Base-by-base conservation (phyloP, 2,797 vertebrate species). In the Gymnodraco acuticeps region DNA sequence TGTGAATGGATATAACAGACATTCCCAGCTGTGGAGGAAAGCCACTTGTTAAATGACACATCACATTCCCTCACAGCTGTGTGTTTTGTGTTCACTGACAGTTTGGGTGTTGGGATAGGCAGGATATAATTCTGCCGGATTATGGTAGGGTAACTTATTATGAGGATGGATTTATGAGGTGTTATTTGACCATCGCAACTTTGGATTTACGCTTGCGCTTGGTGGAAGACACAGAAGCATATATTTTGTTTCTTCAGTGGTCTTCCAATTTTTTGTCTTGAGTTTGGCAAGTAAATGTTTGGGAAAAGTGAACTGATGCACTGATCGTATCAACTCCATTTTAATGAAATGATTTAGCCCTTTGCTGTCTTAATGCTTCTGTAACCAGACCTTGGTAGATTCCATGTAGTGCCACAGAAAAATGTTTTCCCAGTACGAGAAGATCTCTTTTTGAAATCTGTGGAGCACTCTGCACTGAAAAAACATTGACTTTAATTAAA, bases 1-100 rank as follows among this genome's bases (percentile, higher is more conserved):
- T 71, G 78, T 74, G 76, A 87, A 45, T 73, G 84, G 87, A 89
- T 82, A 77, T 31, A 72, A 73, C 61, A 20, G 73, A 59, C 87
- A 61, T 81, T 90, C 78, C 84, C 89, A 93, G 91, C 90, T 92
- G 89, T 90, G 81, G 64, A 77, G 62, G 54, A 7, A 71, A 73
- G 65, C 62, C 50, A 77, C 71, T 88, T 84, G 88, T 91, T 88
- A 85, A 63, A 60, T 85, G 84, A 87, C 73, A 12, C 84, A 77
- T 75, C 76, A 50, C 79, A 47, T 80, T 83, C 70, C 60, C 60
- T 50, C 70, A 27, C 67, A 72, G 78, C 60, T 58, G 83, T 62
- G 42, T 47, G 78, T 65, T 75, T 62, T 58, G 43, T 27, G 58
- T 43, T 54, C 45, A 53, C 50, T 71, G 45, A 73, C 66, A 6